Conservation (phyloP, 2,888 invertebrate species). For the Sarcophaga variegata region DNA sequence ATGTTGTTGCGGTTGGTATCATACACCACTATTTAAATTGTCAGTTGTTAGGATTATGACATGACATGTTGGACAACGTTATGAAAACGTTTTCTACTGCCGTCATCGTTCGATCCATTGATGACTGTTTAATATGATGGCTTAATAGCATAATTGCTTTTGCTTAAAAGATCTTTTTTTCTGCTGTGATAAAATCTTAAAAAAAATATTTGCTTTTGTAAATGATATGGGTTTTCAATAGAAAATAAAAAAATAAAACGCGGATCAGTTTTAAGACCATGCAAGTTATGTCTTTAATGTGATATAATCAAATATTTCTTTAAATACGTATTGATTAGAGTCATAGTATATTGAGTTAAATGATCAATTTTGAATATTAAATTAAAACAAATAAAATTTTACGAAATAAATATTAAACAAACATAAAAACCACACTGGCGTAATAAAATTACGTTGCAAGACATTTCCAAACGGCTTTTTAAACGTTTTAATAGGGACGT, state of each 20-base stretch:
- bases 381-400: too few relatives aligned
- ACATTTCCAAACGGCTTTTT: too few relatives aligned
- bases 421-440: too few relatives aligned
- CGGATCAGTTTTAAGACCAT: neutral
- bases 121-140: conserved; percentile 12
- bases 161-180: conserved; percentile 21
- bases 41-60: conserved; percentile 47
- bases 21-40: neutral
- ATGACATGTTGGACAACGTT: conserved; percentile 50
- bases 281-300: neutral
- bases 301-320: conserved; percentile 15
- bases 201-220: conserved; percentile 1
- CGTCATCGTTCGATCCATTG: neutral
- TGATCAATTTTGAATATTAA: too few relatives aligned
- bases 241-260: conserved; percentile 1
- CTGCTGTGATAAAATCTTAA: neutral
- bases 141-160: conserved; percentile 59
- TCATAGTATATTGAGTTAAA: too few relatives aligned
- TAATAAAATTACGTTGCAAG: too few relatives aligned
- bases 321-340: too few relatives aligned
- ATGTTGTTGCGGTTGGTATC: too few relatives aligned
- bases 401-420: too few relatives aligned
- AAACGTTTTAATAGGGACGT: too few relatives aligned
- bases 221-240: too few relatives aligned
- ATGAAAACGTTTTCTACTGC: neutral